These are phyloP conservation scores for Metopia argyrocephala DNA, from an alignment of 2,888 invertebrate genomes.

Conservation along the genomic window DNA sequence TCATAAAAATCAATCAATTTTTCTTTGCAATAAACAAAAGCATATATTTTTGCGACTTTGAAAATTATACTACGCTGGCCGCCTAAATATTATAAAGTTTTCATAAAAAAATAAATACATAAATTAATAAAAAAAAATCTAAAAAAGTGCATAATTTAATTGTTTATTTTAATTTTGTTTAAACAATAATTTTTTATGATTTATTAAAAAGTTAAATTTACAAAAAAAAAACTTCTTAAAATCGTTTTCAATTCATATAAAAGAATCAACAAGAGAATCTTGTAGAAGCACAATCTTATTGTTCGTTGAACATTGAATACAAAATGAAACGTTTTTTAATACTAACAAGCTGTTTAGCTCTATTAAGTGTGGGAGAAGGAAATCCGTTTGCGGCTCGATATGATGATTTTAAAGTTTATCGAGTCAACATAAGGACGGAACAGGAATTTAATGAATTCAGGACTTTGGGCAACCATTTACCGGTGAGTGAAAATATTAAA, in stretches of 20 bases:
- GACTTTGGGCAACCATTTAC: slow-evolving; percentile 61
- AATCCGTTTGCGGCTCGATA: slow-evolving; percentile 61
- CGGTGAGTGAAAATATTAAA: slow-evolving; percentile 54
- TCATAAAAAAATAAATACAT: neutral
- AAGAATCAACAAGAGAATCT: neutral
- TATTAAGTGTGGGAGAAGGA: neutral
- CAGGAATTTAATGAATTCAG: slow-evolving; percentile 68
- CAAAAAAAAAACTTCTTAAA: neutral
- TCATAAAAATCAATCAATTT: too few species aligned
- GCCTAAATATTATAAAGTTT: neutral
- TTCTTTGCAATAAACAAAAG: too few species aligned
- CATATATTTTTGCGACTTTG: too few species aligned
- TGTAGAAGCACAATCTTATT: neutral
- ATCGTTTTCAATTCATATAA: slow-evolving; percentile 19
- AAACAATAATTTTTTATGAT: neutral
- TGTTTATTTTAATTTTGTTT: neutral
- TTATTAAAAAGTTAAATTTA: neutral
- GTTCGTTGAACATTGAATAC: neutral
- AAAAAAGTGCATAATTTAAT: neutral
- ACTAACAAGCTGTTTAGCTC: neutral
- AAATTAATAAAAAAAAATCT: neutral
- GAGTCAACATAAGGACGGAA: slow-evolving; percentile 64
- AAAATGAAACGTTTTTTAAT: slow-evolving; percentile 28
- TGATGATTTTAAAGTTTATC: slow-evolving; percentile 70
- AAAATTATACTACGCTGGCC: too few species aligned